These are phyloP conservation scores for Cavia porcellus DNA, from an alignment of 2,113 vertebrate genomes.

Conservation along the genomic window DNA sequence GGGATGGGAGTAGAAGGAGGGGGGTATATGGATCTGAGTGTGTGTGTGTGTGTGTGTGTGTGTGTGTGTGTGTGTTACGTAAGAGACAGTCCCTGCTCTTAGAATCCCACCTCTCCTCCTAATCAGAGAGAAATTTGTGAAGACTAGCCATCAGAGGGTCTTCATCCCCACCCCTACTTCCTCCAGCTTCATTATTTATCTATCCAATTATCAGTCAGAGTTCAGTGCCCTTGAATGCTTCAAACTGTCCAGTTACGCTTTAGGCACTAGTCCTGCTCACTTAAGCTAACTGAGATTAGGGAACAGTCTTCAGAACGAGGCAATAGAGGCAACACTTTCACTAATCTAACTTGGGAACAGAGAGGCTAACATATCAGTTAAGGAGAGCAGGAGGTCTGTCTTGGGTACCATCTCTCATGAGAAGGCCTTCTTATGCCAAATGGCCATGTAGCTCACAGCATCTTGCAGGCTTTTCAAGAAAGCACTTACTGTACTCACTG, in stretches of 20 bases:
- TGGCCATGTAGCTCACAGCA: neutral
- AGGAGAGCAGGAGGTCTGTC: neutral
- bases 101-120: neutral
- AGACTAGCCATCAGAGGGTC: neutral
- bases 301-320: slow-evolving; percentile 60
- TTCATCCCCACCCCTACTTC: slow-evolving; percentile 29
- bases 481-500: neutral
- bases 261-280: neutral
- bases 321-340: neutral
- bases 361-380: slow-evolving; percentile 10
- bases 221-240: slow-evolving; percentile 28
- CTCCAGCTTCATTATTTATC: neutral
- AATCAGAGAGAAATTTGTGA: slow-evolving; percentile 44
- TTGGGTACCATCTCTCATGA: neutral
- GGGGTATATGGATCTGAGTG: neutral
- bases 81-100: slow-evolving; percentile 28
- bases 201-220: neutral
- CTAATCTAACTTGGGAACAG: neutral
- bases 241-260: neutral
- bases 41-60: neutral
- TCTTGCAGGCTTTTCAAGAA: slow-evolving; percentile 31
- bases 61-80: neutral
- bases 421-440: neutral
- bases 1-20: neutral
- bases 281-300: slow-evolving; percentile 42